These are phyloP conservation scores for Hydrotaea diabolus DNA, from an alignment of 2,888 invertebrate genomes.

Conservation along the genomic window DNA sequence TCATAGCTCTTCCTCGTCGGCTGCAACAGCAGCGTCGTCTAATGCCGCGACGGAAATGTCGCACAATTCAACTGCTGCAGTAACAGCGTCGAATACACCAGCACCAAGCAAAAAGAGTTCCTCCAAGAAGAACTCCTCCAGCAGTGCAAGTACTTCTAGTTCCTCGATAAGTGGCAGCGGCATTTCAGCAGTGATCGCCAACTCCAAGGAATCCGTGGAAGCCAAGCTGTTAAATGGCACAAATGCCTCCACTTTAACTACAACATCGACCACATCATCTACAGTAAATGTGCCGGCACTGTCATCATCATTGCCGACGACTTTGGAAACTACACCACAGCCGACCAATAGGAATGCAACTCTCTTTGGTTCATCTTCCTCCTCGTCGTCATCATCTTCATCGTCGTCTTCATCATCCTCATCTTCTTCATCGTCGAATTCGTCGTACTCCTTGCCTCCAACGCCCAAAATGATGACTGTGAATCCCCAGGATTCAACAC, in stretches of 20 bases:
- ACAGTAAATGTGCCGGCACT: neutral
- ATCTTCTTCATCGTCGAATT: slow-evolving; percentile 77
- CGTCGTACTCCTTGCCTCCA: slow-evolving; percentile 76
- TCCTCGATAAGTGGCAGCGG: slow-evolving; percentile 51
- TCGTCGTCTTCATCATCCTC: slow-evolving; percentile 66
- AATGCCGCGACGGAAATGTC: slow-evolving; percentile 60
- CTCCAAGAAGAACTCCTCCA: slow-evolving; percentile 54
- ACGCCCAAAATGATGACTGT: slow-evolving; percentile 71
- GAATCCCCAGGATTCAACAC: slow-evolving; percentile 44
- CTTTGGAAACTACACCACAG: slow-evolving; percentile 46
- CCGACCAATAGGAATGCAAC: slow-evolving; percentile 43
- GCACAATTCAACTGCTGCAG: slow-evolving; percentile 56
- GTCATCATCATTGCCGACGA: slow-evolving; percentile 29
- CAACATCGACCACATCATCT: slow-evolving; percentile 9
- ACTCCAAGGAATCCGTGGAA: slow-evolving; percentile 42
- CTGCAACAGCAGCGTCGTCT: slow-evolving; percentile 58
- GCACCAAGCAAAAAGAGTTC: slow-evolving; percentile 59
- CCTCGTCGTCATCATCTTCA: slow-evolving; percentile 64
- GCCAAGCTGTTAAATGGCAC: slow-evolving; percentile 43
- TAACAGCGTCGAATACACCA: slow-evolving; percentile 39
- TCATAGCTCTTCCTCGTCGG: slow-evolving; percentile 60
- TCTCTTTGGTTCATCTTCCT: slow-evolving; percentile 58
- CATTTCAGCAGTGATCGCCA: slow-evolving; percentile 4
- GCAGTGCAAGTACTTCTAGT: slow-evolving; percentile 48
- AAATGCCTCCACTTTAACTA: slow-evolving; percentile 28